phyloP scores from a whole-genome alignment of 2,797 vertebrate species.

The Clangula hyemalis region DNA sequence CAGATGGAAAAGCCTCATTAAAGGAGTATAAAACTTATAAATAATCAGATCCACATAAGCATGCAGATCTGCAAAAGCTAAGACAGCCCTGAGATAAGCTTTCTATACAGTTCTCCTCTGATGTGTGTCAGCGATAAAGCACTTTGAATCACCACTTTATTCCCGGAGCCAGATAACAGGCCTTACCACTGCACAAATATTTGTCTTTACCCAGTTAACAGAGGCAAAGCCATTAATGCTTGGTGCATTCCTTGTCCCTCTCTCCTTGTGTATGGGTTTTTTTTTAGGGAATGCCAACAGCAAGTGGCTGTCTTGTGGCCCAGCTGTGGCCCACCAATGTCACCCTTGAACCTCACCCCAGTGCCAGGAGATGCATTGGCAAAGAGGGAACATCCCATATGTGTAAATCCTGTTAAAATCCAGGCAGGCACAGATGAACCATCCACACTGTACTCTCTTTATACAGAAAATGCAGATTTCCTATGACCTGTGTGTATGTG shows the following conservation, averaged over 20 bases:
- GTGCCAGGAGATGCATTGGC: fast-evolving
- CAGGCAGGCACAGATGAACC: background rate
- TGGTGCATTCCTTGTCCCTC: background rate
- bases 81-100: background rate
- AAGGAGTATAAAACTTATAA: background rate
- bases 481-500: fast-evolving
- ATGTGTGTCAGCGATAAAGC: background rate
- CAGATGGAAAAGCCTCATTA: background rate
- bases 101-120: background rate
- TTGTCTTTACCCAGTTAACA: slow-evolving; percentile 9
- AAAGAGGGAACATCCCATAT: background rate
- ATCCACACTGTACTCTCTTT: background rate
- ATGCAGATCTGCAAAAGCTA: background rate
- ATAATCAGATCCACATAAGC: background rate
- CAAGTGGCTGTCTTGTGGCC: background rate
- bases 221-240: background rate
- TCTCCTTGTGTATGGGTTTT: background rate
- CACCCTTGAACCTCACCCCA: background rate
- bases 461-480: background rate
- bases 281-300: background rate
- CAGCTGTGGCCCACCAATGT: background rate
- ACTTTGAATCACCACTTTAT: background rate
- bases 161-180: background rate
- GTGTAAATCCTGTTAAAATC: background rate
- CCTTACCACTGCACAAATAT: background rate